Conservation (phyloP, 2,113 vertebrate genomes). For the Rallus limicola region DNA sequence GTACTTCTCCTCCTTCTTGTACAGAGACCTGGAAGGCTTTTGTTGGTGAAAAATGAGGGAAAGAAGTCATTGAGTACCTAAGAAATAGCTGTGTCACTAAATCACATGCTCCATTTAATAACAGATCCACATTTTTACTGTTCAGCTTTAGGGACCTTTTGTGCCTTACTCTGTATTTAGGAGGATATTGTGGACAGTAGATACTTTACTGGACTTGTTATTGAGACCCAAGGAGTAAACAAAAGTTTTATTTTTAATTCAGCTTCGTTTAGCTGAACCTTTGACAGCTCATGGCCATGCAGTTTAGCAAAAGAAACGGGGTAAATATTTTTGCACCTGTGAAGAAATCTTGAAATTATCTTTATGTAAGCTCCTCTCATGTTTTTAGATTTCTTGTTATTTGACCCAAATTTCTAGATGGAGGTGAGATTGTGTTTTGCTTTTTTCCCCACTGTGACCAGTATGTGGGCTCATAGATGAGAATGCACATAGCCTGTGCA, state of each 20-base stretch:
- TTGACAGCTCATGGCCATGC: not conserved
- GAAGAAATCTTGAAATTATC: not conserved
- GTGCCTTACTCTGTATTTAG: not conserved
- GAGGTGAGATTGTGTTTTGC: not conserved
- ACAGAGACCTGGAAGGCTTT: not conserved
- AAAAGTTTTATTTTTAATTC: not conserved
- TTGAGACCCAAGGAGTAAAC: not conserved
- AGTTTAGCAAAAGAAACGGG: not conserved
- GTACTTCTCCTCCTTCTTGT: not conserved
- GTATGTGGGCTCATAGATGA: not conserved
- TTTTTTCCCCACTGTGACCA: not conserved
- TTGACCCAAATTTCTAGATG: not conserved
- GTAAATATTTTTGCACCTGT: not conserved
- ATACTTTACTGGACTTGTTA: not conserved
- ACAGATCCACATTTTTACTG: not conserved
- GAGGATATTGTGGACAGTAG: not conserved
- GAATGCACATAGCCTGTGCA: not conserved
- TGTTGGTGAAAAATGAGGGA: not conserved
- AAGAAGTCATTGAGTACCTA: not conserved
- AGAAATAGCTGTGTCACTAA: not conserved
- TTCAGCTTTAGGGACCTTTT: not conserved
- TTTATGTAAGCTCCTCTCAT: not conserved
- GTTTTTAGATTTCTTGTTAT: not conserved
- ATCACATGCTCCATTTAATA: not conserved
- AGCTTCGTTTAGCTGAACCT: not conserved